Evolutionary conservation across 2,888 invertebrate genomes (phyloP).

Genomic region (Tinea semifulvella): DNA sequence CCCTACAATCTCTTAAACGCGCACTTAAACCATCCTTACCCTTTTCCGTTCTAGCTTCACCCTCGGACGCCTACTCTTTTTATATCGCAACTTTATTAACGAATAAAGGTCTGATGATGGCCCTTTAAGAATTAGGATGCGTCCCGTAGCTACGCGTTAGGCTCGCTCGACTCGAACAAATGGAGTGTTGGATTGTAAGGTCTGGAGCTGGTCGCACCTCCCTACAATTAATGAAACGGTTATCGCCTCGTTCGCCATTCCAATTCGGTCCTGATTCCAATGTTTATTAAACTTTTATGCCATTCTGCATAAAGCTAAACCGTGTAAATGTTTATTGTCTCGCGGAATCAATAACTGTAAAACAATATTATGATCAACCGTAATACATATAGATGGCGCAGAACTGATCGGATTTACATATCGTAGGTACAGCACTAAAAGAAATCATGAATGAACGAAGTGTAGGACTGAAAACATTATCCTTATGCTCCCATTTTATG

Average conservation of each 20-base stretch:
- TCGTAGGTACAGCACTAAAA: conserved; percentile 60
- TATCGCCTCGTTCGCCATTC: conserved; percentile 37
- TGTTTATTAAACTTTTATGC: conserved; percentile 3
- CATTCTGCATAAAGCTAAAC: background rate
- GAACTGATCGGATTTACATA: conserved; percentile 64
- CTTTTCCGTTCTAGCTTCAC: conserved; percentile 50
- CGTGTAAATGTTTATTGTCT: background rate
- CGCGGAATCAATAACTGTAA: conserved; percentile 12
- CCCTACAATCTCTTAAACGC: conserved; percentile 62
- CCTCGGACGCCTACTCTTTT: conserved; percentile 64
- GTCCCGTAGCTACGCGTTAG: conserved; percentile 47
- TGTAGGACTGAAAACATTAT: conserved; percentile 66
- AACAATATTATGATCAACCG: conserved; percentile 6
- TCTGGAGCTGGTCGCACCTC: conserved; percentile 28
- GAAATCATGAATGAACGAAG: conserved; percentile 67
- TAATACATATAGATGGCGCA: conserved; percentile 33
- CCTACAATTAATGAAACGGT: conserved; percentile 47
- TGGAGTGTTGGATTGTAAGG: conserved; percentile 58
- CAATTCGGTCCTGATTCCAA: conserved; percentile 1
- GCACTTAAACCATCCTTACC: conserved; percentile 56
- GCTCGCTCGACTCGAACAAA: conserved; percentile 55
- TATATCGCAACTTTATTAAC: conserved; percentile 68
- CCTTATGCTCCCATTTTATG: conserved; percentile 68
- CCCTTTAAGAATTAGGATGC: conserved; percentile 65
- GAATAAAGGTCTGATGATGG: conserved; percentile 66